Percentiles rank a stretch among this genome's conserved stretches.
Conservation (phyloP, 2,888 invertebrate species). For the Phorcus lineatus region DNA sequence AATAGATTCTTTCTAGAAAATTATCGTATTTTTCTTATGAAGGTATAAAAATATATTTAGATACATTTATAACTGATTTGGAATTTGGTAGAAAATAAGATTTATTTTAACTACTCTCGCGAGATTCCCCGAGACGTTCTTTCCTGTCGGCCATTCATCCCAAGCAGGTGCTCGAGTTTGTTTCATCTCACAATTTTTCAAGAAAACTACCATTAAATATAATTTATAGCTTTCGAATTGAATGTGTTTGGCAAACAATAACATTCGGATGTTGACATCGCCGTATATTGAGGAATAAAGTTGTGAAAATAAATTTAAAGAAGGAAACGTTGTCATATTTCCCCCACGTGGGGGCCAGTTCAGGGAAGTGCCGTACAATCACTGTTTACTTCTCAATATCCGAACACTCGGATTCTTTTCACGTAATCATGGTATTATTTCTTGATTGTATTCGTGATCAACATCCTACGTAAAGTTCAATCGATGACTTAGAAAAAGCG, state of each 20-base stretch:
- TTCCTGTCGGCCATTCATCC: constrained; percentile 19
- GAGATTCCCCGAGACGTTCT: neutral
- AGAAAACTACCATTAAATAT: neutral
- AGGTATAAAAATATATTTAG: neutral
- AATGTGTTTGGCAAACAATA: no score
- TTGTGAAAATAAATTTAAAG: no score
- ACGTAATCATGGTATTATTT: neutral
- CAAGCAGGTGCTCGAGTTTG: neutral
- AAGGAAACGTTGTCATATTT: neutral
- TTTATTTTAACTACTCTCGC: neutral
- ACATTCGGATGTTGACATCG: no score
- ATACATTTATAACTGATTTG: neutral
- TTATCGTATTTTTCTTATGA: no score
- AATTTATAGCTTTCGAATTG: no score
- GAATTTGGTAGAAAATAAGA: neutral
- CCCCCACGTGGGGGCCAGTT: neutral
- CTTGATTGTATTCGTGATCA: no score
- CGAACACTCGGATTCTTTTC: no score
- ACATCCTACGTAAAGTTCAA: no score
- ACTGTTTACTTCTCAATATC: no score
- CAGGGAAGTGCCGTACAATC: no score
- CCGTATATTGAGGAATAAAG: no score
- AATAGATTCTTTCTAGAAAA: neutral
- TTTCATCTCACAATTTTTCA: neutral
- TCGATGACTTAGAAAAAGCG: no score